phyloP scores from a whole-genome alignment of 1,140 invertebrate genomes.

The Apis laboriosa region DNA sequence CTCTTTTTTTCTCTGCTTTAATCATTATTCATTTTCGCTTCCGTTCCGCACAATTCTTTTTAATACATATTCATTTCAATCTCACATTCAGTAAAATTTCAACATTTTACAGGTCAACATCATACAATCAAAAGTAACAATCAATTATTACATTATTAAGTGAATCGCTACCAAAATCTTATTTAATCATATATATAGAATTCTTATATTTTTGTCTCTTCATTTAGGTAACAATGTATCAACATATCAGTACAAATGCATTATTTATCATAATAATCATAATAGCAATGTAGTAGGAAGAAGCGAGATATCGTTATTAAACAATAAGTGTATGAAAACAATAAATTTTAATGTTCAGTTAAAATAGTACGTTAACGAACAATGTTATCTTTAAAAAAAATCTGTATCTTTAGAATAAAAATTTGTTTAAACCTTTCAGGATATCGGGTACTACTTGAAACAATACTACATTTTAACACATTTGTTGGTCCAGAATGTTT shows the following conservation, averaged over 20 bases:
- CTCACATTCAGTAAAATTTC: neutral
- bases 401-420: neutral
- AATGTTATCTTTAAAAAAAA: neutral
- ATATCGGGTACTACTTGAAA: neutral
- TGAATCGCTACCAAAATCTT: neutral
- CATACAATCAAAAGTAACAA: neutral
- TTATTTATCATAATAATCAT: neutral
- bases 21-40: neutral
- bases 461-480: neutral
- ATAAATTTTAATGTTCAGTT: neutral
- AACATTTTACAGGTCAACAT: neutral
- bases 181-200: neutral
- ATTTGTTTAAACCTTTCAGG: constrained; percentile 15
- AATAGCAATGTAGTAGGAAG: constrained; percentile 4
- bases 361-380: neutral
- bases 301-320: neutral
- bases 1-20: neutral
- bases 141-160: neutral
- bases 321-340: neutral
- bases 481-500: neutral
- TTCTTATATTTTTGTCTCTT: neutral
- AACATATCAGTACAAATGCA: neutral
- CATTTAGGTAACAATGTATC: neutral
- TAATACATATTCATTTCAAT: neutral
- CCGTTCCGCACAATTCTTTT: neutral